Percentiles rank a stretch among this genome's conserved stretches.
Conservation (phyloP, 2,113 vertebrate genomes). For the Vulpes ferrilata region DNA sequence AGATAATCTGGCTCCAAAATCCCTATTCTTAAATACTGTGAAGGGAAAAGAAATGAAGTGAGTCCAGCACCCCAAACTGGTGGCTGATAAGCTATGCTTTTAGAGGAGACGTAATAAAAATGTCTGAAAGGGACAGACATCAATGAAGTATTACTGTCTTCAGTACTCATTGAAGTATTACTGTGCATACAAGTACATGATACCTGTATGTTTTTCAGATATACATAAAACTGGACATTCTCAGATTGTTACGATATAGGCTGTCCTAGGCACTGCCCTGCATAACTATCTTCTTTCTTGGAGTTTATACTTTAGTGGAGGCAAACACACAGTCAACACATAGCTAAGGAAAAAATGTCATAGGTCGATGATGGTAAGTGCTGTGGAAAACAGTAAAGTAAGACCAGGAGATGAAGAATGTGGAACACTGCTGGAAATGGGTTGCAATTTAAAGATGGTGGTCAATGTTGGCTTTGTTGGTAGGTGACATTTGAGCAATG, state of each 20-base stretch:
- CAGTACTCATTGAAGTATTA: too few relatives aligned
- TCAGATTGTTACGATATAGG: background rate
- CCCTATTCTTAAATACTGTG: background rate
- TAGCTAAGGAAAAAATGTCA: background rate
- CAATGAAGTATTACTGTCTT: too few relatives aligned
- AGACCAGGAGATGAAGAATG: background rate
- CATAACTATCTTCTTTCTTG: background rate
- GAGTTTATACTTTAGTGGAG: background rate
- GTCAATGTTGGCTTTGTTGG: background rate
- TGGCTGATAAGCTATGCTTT: background rate
- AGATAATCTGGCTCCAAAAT: background rate
- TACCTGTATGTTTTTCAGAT: background rate
- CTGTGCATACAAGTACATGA: too few relatives aligned
- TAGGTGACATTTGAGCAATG: background rate
- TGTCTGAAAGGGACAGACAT: background rate
- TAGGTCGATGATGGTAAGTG: background rate
- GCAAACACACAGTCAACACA: background rate
- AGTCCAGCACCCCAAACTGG: background rate
- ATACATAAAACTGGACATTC: background rate
- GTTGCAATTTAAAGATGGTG: background rate
- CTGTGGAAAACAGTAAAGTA: background rate
- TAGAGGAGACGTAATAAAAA: background rate
- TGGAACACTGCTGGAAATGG: background rate
- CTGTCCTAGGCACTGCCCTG: background rate
- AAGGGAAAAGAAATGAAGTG: background rate